Base-by-base conservation (phyloP, 1,140 invertebrate species). In the Lucilia cuprina region DNA sequence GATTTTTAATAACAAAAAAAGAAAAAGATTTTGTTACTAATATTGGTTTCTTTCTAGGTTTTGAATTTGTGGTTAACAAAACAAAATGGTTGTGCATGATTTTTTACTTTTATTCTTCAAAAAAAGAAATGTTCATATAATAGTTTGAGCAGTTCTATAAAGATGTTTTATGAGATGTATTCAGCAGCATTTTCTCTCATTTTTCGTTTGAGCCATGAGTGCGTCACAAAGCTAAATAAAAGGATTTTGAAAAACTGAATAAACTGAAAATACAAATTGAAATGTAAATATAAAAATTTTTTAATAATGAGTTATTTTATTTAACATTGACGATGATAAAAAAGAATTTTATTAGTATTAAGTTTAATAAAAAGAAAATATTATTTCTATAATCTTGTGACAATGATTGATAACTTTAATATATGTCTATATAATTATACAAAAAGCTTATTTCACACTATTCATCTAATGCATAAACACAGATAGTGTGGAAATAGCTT, bases 41-140 rank as follows among this genome's bases (percentile, higher is more conserved):
- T 80, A 47, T 80, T 21, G 77, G 77, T 80, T 50, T 80, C 77
- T 80, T 80, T 80, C 41, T 80, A 80, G 77, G 77, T 80, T 47
- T 77, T n/a, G 77, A 25, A 25, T 25, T 70, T 70, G 65, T 70
- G 65, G 65, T 70, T n/a, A 17, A n/a, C n/a, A n/a, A 60, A 7
- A 60, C 14, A 70, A 70, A 70, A 70, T 70, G 65, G 65, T 70
- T 70, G 21, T 25, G n/a, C 65, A 70, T 70, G 65, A 70, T 70
- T 70, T 60, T 70, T 70, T 12, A 25, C 21, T 21, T 70, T 70
- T 21, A 21, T 21, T 21, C n/a, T 3, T 30, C 25, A 1, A 30
- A 30, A 30, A 30, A 30, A 30, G 25, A 70, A 9, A 70, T 70
- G 17, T n/a, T 70, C 65, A 25, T 25, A 21, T 30, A 30, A 30